phyloP scores from a whole-genome alignment of 2,888 invertebrate species.

The Coelopa pilipes region DNA sequence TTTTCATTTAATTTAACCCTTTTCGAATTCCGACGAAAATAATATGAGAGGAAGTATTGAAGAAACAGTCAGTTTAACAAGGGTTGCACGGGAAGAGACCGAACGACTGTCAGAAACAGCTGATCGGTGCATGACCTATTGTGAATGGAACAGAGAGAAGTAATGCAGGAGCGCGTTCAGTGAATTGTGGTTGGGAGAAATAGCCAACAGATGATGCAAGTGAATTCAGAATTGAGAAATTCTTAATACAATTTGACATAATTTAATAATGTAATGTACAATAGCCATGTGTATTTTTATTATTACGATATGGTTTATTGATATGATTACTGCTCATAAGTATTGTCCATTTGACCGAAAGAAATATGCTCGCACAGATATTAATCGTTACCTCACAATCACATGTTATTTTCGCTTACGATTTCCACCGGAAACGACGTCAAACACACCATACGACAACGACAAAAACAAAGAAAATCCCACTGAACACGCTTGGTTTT shows the following conservation, averaged over 20 bases:
- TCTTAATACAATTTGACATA: no score
- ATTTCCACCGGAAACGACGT: constrained; percentile 12
- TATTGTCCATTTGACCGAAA: no score
- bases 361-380: no score
- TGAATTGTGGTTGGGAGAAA: background rate
- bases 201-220: background rate
- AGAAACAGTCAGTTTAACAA: no score
- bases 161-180: no score
- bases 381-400: background rate
- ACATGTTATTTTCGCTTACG: background rate
- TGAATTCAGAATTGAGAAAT: background rate
- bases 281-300: no score
- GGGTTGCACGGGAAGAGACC: background rate
- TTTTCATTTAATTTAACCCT: background rate
- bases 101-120: constrained; percentile 8
- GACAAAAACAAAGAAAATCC: background rate
- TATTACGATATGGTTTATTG: no score
- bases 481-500: no score
- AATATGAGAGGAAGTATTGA: background rate
- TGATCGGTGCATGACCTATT: background rate
- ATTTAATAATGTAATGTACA: no score
- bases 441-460: background rate
- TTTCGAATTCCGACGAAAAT: background rate
- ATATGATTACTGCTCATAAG: no score
- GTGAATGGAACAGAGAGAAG: background rate